Base-by-base conservation (phyloP, 2,888 invertebrate species). In the Marronus borbonicus region DNA sequence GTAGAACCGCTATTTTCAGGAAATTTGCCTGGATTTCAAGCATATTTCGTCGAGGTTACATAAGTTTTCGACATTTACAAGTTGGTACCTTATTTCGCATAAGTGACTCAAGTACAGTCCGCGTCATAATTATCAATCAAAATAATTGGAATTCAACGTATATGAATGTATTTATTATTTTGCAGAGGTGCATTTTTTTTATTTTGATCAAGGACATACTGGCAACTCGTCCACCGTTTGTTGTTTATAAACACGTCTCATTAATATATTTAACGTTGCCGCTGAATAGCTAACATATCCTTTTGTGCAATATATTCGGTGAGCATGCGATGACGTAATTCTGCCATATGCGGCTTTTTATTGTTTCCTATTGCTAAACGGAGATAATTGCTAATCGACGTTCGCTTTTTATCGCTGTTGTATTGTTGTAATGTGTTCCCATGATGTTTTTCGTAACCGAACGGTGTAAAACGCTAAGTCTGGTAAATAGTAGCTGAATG, bases 191-290 rank as follows among this genome's bases (percentile, higher is more conserved):
- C 55, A 55, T n/a, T 24, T 55, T 55, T 55, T 76, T 65, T 76
- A 50, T 76, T 66, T 44, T 39, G 52, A 68, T 68, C 76, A 76
- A 76, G 76, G 76, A 68, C 76, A 20, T 55, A 12, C 44, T 44
- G 36, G 7, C 62, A 5, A 31, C 20, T 20, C 65, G n/a, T 31
- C 39, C 8, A 44, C 44, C 10, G 44, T 39, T 31, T 17, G 39
- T 76, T 76, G 76, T 76, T 76, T 76, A 76, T 68, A 58, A 58
- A 55, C 66, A 58, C 39, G 24, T 58, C 72, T 72, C 58, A 62
- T 74, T 74, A 74, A 74, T 74, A 58, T 60, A 44, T 69, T 55
- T 52, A 55, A 20, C 20, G 55, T 55, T 55, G 8, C 14, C 55
- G 28, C 62, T 62, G 28, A 31, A 24, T 28, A 44, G 28, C 12